A percentile compares a stretch with the other conserved stretches of the same genome.
phyloP scores from a whole-genome alignment of 2,888 invertebrate genomes.

The Chirona hameri region DNA sequence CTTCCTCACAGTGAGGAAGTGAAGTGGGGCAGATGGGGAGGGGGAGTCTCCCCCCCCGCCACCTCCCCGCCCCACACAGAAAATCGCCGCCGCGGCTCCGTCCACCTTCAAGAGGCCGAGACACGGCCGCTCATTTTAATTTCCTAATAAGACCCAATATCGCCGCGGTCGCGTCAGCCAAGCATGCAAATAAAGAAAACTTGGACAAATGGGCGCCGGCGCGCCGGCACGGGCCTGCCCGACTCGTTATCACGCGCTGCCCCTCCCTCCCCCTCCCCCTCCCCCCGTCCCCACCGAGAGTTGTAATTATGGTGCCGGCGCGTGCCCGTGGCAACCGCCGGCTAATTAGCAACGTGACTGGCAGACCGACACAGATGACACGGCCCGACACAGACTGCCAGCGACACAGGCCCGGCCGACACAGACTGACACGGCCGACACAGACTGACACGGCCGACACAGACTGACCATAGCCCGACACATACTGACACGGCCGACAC shows the following conservation, averaged over 20 bases:
- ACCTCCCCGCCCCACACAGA: background rate
- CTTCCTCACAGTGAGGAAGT: too few relatives aligned
- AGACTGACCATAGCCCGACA: too few relatives aligned
- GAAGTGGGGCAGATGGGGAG: too few relatives aligned
- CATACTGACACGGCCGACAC: too few relatives aligned
- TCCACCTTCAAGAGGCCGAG: background rate
- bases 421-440: too few relatives aligned
- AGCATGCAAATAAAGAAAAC: constrained; percentile 24
- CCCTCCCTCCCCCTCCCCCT: too few relatives aligned
- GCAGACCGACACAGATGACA: too few relatives aligned
- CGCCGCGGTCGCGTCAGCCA: background rate
- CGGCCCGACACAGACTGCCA: too few relatives aligned
- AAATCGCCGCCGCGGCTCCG: background rate
- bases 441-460: too few relatives aligned
- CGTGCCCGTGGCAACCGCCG: background rate
- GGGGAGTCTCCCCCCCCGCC: background rate
- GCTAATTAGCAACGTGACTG: constrained; percentile 2
- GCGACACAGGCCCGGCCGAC: too few relatives aligned
- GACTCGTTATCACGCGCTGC: background rate
- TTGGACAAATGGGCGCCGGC: background rate
- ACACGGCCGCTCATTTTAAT: background rate
- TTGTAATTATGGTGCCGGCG: constrained; percentile 4
- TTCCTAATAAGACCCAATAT: constrained; percentile 25
- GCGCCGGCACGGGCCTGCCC: background rate
- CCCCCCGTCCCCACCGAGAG: background rate